Conservation (phyloP, 64 coral and sea anemone genomes). For the Catalaphyllia jardinei region DNA sequence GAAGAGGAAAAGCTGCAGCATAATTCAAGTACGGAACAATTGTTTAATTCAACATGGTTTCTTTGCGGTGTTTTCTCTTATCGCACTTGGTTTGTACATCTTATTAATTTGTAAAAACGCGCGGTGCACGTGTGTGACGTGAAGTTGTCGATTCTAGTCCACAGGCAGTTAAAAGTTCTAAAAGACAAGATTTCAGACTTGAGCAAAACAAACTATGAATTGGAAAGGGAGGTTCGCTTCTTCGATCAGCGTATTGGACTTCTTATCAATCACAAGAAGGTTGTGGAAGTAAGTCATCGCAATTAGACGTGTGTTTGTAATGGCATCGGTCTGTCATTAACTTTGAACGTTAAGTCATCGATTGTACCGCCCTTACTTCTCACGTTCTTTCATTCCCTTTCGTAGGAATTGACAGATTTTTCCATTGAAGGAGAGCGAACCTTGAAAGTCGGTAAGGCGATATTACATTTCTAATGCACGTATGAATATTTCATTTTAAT, state of each 20-base stretch:
- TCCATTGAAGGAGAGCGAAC: slow-evolving; percentile 9
- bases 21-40: slow-evolving; percentile 14
- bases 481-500: slow-evolving; percentile 21
- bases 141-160: slow-evolving; percentile 60
- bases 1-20: slow-evolving; percentile 30
- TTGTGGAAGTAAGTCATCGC: slow-evolving; percentile 69
- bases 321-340: not conserved
- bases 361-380: not conserved
- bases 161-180: slow-evolving; percentile 68
- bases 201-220: slow-evolving; percentile 95
- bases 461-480: not conserved
- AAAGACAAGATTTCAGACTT: slow-evolving; percentile 92
- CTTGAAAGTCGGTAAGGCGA: slow-evolving; percentile 6
- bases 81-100: not conserved
- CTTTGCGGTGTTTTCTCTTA: not conserved
- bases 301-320: not conserved
- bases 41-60: not conserved
- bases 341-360: not conserved
- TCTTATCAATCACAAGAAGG: slow-evolving; percentile 92
- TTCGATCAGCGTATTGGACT: slow-evolving; percentile 97
- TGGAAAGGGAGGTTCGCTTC: slow-evolving; percentile 91
- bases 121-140: not conserved
- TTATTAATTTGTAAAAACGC: not conserved
- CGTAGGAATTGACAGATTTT: slow-evolving; percentile 26
- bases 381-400: not conserved